phyloP scores from a whole-genome alignment of 1,140 invertebrate genomes.

The Apis cerana region DNA sequence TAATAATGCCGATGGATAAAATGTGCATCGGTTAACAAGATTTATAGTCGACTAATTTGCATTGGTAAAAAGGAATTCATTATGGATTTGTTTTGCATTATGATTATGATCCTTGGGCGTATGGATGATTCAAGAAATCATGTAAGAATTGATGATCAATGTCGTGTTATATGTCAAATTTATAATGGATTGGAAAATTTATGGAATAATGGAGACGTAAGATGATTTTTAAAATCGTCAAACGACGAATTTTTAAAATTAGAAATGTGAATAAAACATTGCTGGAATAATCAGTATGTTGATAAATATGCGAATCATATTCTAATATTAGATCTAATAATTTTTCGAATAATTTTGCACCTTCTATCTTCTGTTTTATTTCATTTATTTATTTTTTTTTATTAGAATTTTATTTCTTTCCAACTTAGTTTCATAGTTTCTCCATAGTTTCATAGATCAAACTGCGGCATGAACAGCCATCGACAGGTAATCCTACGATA shows the following conservation, averaged over 20 bases:
- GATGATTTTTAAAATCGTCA: background rate
- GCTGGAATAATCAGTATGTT: too few species aligned
- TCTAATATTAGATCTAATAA: too few species aligned
- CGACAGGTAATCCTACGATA: background rate
- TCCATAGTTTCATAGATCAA: constrained; percentile 2
- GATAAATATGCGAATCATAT: too few species aligned
- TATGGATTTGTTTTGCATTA: background rate
- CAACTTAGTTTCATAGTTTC: background rate
- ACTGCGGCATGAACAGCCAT: constrained; percentile 8
- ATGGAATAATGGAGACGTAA: too few species aligned
- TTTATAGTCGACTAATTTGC: constrained; percentile 14
- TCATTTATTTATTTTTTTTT: background rate
- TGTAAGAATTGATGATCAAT: background rate
- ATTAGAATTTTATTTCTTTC: too few species aligned
- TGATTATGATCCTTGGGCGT: background rate
- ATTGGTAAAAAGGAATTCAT: background rate
- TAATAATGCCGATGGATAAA: background rate
- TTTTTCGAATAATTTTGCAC: too few species aligned
- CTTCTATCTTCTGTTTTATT: too few species aligned
- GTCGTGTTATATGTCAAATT: background rate
- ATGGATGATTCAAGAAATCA: constrained; percentile 1
- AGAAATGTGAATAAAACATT: too few species aligned
- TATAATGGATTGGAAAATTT: background rate
- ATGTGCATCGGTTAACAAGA: background rate
- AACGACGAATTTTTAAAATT: too few species aligned